Conservation (phyloP, 30 jellyfish, hydroid and myxozoan genomes). For the Hydractinia echinata region DNA sequence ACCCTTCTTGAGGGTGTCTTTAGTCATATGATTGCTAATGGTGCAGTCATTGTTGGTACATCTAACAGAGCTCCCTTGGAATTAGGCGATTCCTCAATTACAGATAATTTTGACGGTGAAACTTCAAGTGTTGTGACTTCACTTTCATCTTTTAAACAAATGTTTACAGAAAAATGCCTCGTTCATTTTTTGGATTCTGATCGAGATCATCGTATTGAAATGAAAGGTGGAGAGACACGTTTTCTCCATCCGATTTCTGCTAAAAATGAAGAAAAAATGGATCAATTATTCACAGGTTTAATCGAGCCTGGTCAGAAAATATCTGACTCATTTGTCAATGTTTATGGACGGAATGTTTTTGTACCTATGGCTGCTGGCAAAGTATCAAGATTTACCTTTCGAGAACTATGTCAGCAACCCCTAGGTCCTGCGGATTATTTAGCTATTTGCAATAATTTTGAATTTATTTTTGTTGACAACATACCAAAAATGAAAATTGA, state of each 20-base stretch:
- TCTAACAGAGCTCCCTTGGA: conserved; percentile 66
- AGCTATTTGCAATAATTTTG: conserved; percentile 55
- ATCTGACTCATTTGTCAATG: conserved; percentile 31
- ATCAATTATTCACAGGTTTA: conserved; percentile 42
- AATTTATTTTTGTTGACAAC: conserved; percentile 57
- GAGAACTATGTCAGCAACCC: conserved; percentile 60
- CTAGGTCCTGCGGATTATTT: conserved; percentile 82
- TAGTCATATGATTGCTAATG: conserved; percentile 48
- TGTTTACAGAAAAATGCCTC: conserved; percentile 43
- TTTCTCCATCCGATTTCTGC: conserved; percentile 40
- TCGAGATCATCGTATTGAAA: conserved; percentile 53
- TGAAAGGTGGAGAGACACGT: conserved; percentile 51
- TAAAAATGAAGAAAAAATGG: conserved; percentile 48
- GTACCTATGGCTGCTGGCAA: conserved; percentile 57
- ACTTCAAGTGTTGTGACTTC: conserved; percentile 27
- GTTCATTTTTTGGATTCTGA: conserved; percentile 47
- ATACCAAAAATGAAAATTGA: conserved; percentile 61
- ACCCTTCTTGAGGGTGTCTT: conserved; percentile 58
- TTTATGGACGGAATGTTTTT: conserved; percentile 63
- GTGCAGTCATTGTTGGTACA: conserved; percentile 82
- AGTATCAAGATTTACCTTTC: conserved; percentile 64
- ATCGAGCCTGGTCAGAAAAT: conserved; percentile 41
- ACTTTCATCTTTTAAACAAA: conserved; percentile 44
- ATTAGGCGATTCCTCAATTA: conserved; percentile 57
- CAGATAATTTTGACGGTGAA: conserved; percentile 61